Conservation (phyloP, 2,113 vertebrate genomes). For the Etheostoma spectabile region DNA sequence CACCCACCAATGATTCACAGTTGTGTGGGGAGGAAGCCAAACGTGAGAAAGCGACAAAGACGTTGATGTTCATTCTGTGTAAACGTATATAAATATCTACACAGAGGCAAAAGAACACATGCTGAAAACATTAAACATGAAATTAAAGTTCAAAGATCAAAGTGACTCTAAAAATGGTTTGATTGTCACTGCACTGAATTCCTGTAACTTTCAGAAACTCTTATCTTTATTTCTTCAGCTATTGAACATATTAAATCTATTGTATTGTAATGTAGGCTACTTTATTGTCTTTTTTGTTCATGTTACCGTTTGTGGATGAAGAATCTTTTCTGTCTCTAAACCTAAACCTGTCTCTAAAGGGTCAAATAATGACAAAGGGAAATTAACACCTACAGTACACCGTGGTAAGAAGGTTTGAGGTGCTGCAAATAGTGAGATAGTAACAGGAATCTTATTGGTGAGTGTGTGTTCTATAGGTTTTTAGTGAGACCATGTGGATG, state of each 20-base stretch:
- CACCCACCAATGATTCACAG: constrained; percentile 40
- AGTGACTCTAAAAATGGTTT: neutral
- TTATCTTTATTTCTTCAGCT: neutral
- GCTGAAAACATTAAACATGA: neutral
- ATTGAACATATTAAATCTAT: neutral
- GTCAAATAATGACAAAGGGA: neutral
- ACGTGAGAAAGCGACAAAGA: constrained; percentile 25
- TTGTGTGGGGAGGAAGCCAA: constrained; percentile 37
- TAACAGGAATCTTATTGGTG: neutral
- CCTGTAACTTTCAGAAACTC: neutral
- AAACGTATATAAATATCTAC: constrained; percentile 18
- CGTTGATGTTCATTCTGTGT: neutral
- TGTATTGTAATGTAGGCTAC: neutral
- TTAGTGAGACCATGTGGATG: neutral
- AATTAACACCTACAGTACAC: neutral
- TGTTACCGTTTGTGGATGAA: neutral
- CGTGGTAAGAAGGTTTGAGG: neutral
- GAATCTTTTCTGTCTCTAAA: neutral
- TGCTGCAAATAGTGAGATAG: neutral
- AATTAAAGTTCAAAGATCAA: constrained; percentile 9
- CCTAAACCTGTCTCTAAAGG: too few species aligned
- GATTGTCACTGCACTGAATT: neutral
- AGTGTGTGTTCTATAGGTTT: neutral
- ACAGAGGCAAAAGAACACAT: neutral
- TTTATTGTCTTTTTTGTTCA: neutral